Evolutionary conservation across 2,113 vertebrate species (phyloP).

Genomic region (Poeciliopsis occidentalis): DNA sequence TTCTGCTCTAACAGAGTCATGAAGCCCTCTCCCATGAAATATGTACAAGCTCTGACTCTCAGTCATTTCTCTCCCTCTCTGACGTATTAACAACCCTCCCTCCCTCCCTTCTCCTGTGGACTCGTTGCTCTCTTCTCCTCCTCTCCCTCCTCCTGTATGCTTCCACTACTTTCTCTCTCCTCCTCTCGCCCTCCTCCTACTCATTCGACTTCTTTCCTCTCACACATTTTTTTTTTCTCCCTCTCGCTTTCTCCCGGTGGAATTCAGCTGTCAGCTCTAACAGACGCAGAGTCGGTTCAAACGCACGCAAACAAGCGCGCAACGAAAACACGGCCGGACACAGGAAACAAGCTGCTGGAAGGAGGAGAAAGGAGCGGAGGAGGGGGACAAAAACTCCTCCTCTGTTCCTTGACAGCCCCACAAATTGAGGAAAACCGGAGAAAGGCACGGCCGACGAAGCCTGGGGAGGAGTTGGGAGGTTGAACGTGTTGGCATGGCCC

Average conservation of each 20-base stretch:
- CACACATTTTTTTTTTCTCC: constrained; percentile 59
- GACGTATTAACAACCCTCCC: constrained; percentile 70
- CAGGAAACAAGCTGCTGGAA: constrained; percentile 72
- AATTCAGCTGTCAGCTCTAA: constrained; percentile 77
- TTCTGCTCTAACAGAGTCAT: constrained; percentile 71
- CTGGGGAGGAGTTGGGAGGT: constrained; percentile 27
- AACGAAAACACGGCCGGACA: constrained; percentile 77
- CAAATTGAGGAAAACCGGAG: constrained; percentile 56
- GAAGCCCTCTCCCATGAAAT: constrained; percentile 72
- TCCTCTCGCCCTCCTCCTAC: constrained; percentile 48
- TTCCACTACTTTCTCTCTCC: constrained; percentile 56
- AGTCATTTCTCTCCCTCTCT: constrained; percentile 46
- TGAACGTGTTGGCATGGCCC: constrained; percentile 26
- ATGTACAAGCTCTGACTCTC: constrained; percentile 54
- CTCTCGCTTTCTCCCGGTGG: constrained; percentile 65
- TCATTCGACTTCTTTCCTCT: constrained; percentile 55
- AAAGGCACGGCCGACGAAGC: constrained; percentile 51
- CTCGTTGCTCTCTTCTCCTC: constrained; percentile 50
- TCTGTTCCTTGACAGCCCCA: constrained; percentile 62
- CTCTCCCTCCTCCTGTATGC: constrained; percentile 37
- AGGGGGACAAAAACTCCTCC: constrained; percentile 63
- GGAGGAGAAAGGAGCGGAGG: constrained; percentile 38
- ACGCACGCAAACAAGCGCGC: constrained; percentile 60
- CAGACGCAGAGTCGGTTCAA: constrained; percentile 72
- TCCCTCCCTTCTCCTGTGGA: constrained; percentile 57